A percentile compares a stretch with the other conserved stretches of the same genome.
phyloP scores from a whole-genome alignment of 1,140 invertebrate genomes.

The Drosophila virilis region DNA sequence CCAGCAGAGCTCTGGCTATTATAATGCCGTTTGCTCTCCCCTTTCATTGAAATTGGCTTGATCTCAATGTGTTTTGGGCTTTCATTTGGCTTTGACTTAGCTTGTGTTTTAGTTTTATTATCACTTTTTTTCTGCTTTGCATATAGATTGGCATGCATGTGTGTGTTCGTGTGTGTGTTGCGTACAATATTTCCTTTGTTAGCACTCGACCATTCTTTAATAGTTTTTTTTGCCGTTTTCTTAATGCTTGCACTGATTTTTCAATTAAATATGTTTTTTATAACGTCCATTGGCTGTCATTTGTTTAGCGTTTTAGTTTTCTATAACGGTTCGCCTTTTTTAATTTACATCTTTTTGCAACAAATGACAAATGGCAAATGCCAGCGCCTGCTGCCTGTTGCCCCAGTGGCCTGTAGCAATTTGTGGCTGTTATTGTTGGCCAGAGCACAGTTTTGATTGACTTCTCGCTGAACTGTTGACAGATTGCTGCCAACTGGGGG shows the following conservation, averaged over 20 bases:
- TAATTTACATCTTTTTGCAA: conserved; percentile 38
- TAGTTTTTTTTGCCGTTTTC: conserved; percentile 60
- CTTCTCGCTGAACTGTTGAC: conserved; percentile 54
- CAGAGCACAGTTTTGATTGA: conserved; percentile 66
- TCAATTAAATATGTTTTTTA: conserved; percentile 64
- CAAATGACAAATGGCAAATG: conserved; percentile 30
- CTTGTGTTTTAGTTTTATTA: conserved; percentile 29
- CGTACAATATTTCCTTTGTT: conserved; percentile 26
- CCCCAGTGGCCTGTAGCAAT: conserved; percentile 60
- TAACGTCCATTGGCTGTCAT: conserved; percentile 36
- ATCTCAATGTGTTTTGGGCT: conserved; percentile 46
- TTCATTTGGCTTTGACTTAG: conserved; percentile 40
- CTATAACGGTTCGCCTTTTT: conserved; percentile 54
- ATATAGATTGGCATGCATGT: background rate
- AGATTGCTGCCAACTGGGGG: conserved; percentile 37
- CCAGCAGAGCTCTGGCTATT: conserved; percentile 30
- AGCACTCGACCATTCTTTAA: conserved; percentile 46
- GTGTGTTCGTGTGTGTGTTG: background rate
- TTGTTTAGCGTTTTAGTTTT: conserved; percentile 56
- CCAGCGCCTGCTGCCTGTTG: conserved; percentile 32
- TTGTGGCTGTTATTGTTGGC: conserved; percentile 70
- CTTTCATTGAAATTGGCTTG: conserved; percentile 45
- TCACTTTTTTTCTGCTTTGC: conserved; percentile 23
- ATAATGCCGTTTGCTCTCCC: conserved; percentile 15
- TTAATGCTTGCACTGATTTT: conserved; percentile 61